A percentile compares a stretch with the other conserved stretches of the same genome.
Conservation (phyloP, 2,888 invertebrate genomes). For the Hypsopygia costalis region DNA sequence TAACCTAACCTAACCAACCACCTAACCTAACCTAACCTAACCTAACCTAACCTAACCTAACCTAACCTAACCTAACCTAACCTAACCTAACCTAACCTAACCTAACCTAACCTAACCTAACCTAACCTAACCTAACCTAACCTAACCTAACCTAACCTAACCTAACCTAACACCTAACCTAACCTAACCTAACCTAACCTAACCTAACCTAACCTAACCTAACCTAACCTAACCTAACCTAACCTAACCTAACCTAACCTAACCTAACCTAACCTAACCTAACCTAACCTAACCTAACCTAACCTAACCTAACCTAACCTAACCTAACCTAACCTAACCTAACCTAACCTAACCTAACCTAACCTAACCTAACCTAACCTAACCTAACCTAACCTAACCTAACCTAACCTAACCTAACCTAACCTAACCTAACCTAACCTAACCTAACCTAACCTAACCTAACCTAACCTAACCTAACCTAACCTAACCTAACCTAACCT, state of each 20-base stretch:
- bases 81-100: conserved; percentile 11
- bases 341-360: conserved; percentile 15
- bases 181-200: conserved; percentile 17
- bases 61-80: conserved; percentile 12
- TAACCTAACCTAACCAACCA: conserved; percentile 11
- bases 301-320: conserved; percentile 18
- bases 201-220: conserved; percentile 19
- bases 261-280: conserved; percentile 15
- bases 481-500: conserved; percentile 17
- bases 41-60: conserved; percentile 12
- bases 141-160: conserved; percentile 11
- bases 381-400: conserved; percentile 13
- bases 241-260: conserved; percentile 18
- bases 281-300: conserved; percentile 18
- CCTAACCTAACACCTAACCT: conserved; percentile 14
- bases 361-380: conserved; percentile 15
- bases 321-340: conserved; percentile 14
- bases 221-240: conserved; percentile 17
- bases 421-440: conserved; percentile 14
- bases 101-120: conserved; percentile 8
- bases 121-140: conserved; percentile 11
- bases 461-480: conserved; percentile 15
- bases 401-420: conserved; percentile 13
- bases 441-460: conserved; percentile 15
- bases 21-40: conserved; percentile 11